Conservation (phyloP, 2,888 invertebrate genomes). For the Rhorus exstirpatorius region DNA sequence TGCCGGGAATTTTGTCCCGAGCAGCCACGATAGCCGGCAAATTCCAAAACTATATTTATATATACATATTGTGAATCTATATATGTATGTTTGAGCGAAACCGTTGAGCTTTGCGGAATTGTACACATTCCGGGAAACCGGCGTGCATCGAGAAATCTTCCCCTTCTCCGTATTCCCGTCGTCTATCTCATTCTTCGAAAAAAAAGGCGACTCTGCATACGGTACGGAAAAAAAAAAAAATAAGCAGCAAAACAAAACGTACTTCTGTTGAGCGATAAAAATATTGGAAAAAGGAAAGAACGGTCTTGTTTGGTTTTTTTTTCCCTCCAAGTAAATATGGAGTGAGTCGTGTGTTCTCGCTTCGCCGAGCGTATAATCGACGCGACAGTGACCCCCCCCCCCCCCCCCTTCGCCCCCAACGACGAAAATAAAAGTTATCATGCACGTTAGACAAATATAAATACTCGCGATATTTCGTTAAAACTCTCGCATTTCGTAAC, state of each 20-base stretch:
- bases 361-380: not conserved
- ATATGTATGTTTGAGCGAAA: not conserved
- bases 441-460: not conserved
- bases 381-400: not conserved
- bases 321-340: too few species aligned
- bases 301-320: too few species aligned
- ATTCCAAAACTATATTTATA: slow-evolving; percentile 34
- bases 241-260: not conserved
- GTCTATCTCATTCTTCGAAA: slow-evolving; percentile 7
- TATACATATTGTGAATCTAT: not conserved
- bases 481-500: too few species aligned
- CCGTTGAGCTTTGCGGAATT: slow-evolving; percentile 28
- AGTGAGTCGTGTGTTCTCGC: not conserved
- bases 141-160: slow-evolving; percentile 26
- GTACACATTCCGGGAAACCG: slow-evolving; percentile 26
- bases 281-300: too few species aligned
- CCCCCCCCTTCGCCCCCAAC: too few species aligned
- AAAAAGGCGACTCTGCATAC: not conserved
- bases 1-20: slow-evolving; percentile 30
- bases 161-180: not conserved
- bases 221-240: not conserved
- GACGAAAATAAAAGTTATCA: not conserved
- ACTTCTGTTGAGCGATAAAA: too few species aligned
- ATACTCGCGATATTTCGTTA: not conserved
- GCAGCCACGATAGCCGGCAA: slow-evolving; percentile 40